Evolutionary conservation across 1,140 invertebrate genomes (phyloP).

Genomic region (Forficula auricularia): DNA sequence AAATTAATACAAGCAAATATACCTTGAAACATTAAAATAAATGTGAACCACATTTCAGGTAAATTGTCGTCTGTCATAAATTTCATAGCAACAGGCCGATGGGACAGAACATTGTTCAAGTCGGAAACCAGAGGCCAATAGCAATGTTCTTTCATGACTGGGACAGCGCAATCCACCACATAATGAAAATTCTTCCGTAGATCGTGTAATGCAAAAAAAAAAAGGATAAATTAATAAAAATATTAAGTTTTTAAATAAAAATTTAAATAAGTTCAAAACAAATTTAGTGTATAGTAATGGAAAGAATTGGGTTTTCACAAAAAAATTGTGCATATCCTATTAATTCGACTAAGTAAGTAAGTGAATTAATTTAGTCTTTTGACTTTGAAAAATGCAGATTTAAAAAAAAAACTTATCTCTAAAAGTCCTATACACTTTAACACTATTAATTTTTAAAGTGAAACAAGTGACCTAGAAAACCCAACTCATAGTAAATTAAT

Average conservation of each 20-base stretch:
- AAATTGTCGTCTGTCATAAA: constrained; percentile 75
- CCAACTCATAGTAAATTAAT: too few species aligned
- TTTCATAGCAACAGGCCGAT: constrained; percentile 70
- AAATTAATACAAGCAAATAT: constrained; percentile 12
- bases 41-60: constrained; percentile 86
- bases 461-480: too few species aligned
- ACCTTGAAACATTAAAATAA: constrained; percentile 88
- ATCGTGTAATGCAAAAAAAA: constrained; percentile 33
- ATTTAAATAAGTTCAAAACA: not conserved
- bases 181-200: constrained; percentile 62
- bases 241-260: not conserved
- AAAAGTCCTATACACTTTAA: too few species aligned
- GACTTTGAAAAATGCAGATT: too few species aligned
- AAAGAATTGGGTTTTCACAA: too few species aligned
- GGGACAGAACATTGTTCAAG: constrained; percentile 91
- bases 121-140: constrained; percentile 96
- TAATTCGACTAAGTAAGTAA: too few species aligned
- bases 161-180: constrained; percentile 81
- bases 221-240: constrained; percentile 2
- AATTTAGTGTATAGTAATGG: too few species aligned
- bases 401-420: too few species aligned
- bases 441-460: too few species aligned
- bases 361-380: too few species aligned
- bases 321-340: too few species aligned
- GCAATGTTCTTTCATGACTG: constrained; percentile 93